A percentile compares a stretch with the other conserved stretches of the same genome.
Conservation (phyloP, 2,888 invertebrate genomes). For the Leuctra nigra region DNA sequence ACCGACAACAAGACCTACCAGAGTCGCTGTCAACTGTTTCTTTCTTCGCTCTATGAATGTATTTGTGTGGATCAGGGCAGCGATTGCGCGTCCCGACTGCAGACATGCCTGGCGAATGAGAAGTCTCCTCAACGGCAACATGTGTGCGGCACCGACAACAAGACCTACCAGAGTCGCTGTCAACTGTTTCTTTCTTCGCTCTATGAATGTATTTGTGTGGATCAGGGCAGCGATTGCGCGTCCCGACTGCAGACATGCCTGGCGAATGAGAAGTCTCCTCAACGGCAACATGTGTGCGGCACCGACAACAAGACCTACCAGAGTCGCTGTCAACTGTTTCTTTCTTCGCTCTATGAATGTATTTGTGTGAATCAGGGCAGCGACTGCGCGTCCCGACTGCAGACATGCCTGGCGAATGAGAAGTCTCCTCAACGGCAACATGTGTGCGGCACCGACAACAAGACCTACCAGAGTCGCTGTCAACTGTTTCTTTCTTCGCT, state of each 20-base stretch:
- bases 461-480: constrained; percentile 76
- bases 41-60: no score
- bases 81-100: constrained; percentile 9
- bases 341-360: no score
- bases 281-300: constrained; percentile 61
- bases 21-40: constrained; percentile 71
- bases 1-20: constrained; percentile 77
- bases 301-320: constrained; percentile 77
- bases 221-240: constrained; percentile 2
- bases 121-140: constrained; percentile 40
- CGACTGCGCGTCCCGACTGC: constrained; percentile 9
- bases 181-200: no score
- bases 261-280: constrained; percentile 8
- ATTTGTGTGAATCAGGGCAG: no score
- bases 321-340: constrained; percentile 71
- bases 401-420: constrained; percentile 12
- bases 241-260: constrained; percentile 5
- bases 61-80: no score
- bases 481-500: no score
- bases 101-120: constrained; percentile 12
- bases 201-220: no score
- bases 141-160: constrained; percentile 74
- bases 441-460: constrained; percentile 74
- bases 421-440: constrained; percentile 40
- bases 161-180: constrained; percentile 76